phyloP scores from a whole-genome alignment of 2,888 invertebrate genomes.

The Allolobophora icterica region DNA sequence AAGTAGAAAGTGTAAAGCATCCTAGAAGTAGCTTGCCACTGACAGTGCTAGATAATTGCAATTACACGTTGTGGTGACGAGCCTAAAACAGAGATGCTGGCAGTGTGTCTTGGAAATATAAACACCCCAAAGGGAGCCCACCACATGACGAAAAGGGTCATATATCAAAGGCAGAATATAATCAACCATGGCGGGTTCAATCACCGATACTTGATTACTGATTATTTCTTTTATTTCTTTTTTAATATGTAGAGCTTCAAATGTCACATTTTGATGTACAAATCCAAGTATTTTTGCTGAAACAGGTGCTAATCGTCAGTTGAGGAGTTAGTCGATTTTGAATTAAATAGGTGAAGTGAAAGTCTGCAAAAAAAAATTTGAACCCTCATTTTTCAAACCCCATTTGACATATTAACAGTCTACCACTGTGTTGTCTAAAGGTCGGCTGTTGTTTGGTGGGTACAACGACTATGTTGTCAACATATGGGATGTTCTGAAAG shows the following conservation, averaged over 20 bases:
- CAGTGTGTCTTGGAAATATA: too few species aligned
- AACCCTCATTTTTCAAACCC: not conserved
- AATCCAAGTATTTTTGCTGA: not conserved
- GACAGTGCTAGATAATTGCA: too few species aligned
- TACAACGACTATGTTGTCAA: constrained; percentile 98
- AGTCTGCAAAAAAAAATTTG: not conserved
- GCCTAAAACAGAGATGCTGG: too few species aligned
- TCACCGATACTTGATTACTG: not conserved
- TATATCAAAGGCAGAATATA: too few species aligned
- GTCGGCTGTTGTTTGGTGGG: constrained; percentile 93
- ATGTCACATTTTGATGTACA: not conserved
- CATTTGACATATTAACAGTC: not conserved
- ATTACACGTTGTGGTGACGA: too few species aligned
- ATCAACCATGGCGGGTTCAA: too few species aligned
- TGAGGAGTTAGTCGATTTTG: not conserved
- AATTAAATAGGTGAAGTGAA: not conserved
- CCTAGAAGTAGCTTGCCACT: too few species aligned
- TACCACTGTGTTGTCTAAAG: constrained; percentile 67
- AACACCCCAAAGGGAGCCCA: too few species aligned
- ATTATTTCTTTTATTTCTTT: too few species aligned
- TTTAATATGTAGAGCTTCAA: not conserved
- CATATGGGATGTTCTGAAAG: constrained; percentile 97
- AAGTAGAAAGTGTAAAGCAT: too few species aligned
- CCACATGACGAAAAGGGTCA: too few species aligned
- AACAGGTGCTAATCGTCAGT: not conserved